Conservation (phyloP, 2,888 invertebrate genomes). For the Tanypteryx hageni region DNA sequence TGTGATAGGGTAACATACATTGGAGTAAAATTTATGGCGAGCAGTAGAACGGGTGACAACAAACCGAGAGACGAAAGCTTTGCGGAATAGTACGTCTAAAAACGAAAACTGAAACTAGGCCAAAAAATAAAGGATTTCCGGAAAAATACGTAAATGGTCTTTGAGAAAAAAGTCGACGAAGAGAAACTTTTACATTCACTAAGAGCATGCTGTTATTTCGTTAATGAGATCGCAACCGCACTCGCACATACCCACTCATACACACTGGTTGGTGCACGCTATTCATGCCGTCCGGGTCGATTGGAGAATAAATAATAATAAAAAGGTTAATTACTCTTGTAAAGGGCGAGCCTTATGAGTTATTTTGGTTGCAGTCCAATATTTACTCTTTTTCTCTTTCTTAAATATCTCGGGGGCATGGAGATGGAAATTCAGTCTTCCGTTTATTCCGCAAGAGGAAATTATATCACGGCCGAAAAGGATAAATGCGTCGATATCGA, state of each 20-base stretch:
- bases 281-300: neutral
- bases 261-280: constrained; percentile 10
- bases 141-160: constrained; percentile 9
- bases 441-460: neutral
- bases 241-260: neutral
- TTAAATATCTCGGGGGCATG: neutral
- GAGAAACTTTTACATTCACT: neutral
- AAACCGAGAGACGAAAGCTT: neutral
- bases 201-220: constrained; percentile 5
- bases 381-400: neutral
- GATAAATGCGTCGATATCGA: too few species aligned
- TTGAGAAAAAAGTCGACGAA: neutral
- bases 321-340: neutral
- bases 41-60: neutral
- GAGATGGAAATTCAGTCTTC: neutral
- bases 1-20: too few species aligned
- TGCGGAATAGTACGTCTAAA: neutral
- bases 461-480: too few species aligned
- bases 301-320: neutral
- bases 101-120: constrained; percentile 24
- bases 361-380: constrained; percentile 10
- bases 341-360: neutral
- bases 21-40: neutral
- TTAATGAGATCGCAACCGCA: constrained; percentile 15
- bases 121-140: neutral